Conservation (phyloP, 1,140 invertebrate genomes). For the Aethina tumida region DNA sequence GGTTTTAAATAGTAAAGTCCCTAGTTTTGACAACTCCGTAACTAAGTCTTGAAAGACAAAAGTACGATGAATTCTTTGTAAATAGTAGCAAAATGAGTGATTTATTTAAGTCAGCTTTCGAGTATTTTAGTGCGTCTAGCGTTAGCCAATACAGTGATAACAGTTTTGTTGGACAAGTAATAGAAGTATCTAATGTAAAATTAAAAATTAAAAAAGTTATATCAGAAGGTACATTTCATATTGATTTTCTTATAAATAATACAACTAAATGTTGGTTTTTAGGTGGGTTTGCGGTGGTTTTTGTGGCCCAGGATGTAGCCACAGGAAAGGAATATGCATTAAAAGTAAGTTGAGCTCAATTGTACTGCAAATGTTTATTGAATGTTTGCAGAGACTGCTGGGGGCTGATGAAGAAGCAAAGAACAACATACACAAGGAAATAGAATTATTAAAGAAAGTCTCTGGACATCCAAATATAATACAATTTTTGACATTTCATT, state of each 20-base stretch:
- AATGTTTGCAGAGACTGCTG: constrained; percentile 51
- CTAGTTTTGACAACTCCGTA: too few species aligned
- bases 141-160: constrained; percentile 54
- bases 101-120: constrained; percentile 79
- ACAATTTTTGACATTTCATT: constrained; percentile 64
- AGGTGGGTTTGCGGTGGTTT: constrained; percentile 94
- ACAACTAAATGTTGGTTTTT: constrained; percentile 32
- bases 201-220: constrained; percentile 81
- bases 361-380: constrained; percentile 1
- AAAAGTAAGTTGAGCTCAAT: constrained; percentile 55
- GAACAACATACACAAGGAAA: constrained; percentile 65
- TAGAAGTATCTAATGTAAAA: constrained; percentile 84
- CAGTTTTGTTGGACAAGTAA: constrained; percentile 82
- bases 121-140: constrained; percentile 61
- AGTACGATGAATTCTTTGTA: too few species aligned
- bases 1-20: too few species aligned
- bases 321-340: constrained; percentile 84
- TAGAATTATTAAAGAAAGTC: constrained; percentile 65
- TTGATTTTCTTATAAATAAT: constrained; percentile 23
- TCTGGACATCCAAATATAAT: constrained; percentile 74
- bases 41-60: too few species aligned
- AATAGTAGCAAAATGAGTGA: constrained; percentile 82
- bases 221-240: constrained; percentile 68
- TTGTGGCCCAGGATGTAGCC: constrained; percentile 79
- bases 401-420: constrained; percentile 71